phyloP scores from a whole-genome alignment of 2,888 invertebrate genomes.

The Agrochola circellaris region DNA sequence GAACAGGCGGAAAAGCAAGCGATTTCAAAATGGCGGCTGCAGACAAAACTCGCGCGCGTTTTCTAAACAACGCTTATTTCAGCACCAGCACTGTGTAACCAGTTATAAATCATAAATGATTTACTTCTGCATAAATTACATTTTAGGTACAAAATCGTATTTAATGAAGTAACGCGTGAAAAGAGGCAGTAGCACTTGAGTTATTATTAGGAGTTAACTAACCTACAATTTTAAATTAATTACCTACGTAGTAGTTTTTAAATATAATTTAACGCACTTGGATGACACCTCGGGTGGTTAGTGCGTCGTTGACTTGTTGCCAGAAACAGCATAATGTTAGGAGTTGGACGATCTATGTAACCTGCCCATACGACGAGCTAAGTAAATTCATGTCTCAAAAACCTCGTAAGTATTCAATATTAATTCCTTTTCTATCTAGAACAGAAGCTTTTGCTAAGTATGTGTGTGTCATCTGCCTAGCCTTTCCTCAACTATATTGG shows the following conservation, averaged over 20 bases:
- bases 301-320: background rate
- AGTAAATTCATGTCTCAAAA: background rate
- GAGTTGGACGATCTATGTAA: background rate
- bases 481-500: too few relatives aligned
- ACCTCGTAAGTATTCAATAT: too few relatives aligned
- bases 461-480: too few relatives aligned
- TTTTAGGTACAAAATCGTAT: conserved; percentile 33
- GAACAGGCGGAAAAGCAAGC: background rate
- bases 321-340: background rate
- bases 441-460: too few relatives aligned
- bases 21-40: background rate
- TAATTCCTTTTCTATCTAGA: too few relatives aligned
- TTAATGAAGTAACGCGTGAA: conserved; percentile 43
- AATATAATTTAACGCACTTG: conserved; percentile 18
- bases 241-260: background rate
- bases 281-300: conserved; percentile 11
- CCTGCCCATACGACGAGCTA: background rate
- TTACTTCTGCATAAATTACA: conserved; percentile 39
- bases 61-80: conserved; percentile 11
- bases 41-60: conserved; percentile 7
- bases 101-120: conserved; percentile 38
- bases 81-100: background rate
- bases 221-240: conserved; percentile 50
- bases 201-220: conserved; percentile 42
- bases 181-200: conserved; percentile 35